Conservation (phyloP, 2,113 vertebrate species). For the Mungos mungo region DNA sequence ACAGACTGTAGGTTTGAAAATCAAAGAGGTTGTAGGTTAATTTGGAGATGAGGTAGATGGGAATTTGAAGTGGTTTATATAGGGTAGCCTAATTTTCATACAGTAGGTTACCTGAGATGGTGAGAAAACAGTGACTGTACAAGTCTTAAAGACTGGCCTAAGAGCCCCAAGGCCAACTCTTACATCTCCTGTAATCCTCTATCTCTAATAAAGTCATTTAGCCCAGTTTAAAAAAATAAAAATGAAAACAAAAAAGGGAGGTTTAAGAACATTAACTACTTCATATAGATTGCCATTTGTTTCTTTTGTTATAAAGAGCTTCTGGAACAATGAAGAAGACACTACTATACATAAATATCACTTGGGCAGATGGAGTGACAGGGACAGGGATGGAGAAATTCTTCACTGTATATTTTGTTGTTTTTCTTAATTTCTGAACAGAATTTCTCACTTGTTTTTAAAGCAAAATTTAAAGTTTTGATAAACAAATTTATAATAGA, state of each 20-base stretch:
- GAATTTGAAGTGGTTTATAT: not conserved
- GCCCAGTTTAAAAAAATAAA: not conserved
- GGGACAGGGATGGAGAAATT: not conserved
- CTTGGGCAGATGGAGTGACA: not conserved
- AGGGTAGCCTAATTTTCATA: not conserved
- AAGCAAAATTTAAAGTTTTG: not conserved
- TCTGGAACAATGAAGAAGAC: not conserved
- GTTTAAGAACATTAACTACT: not conserved
- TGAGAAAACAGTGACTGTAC: not conserved
- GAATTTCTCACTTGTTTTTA: not conserved
- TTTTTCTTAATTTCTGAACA: slow-evolving; percentile 15
- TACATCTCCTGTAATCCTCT: not conserved
- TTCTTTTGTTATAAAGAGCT: not conserved
- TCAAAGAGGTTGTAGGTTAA: not conserved
- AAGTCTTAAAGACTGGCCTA: not conserved
- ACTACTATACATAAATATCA: not conserved
- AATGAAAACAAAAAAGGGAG: not conserved
- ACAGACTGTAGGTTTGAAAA: not conserved
- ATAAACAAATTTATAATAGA: not conserved
- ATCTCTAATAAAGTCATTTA: not conserved
- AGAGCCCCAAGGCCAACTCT: not conserved
- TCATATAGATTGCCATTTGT: not conserved
- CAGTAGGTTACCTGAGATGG: not conserved
- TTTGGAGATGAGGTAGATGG: not conserved
- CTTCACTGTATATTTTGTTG: not conserved